Conservation (phyloP, 2,113 vertebrate genomes). For the Strix uralensis region DNA sequence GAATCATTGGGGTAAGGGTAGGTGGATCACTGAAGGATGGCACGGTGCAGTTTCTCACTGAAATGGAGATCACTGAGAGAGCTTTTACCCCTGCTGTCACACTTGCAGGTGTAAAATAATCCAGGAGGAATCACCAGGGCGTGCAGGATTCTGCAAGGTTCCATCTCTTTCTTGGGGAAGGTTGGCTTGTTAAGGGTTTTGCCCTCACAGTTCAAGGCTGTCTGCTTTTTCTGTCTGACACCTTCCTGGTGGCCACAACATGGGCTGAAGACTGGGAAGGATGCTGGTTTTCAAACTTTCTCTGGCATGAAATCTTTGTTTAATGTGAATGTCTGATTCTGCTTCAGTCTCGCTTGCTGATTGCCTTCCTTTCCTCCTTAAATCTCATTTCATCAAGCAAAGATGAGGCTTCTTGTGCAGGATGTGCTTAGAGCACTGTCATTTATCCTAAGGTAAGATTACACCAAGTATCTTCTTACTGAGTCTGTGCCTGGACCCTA, state of each 20-base stretch:
- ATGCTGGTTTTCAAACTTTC: background rate
- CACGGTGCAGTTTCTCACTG: background rate
- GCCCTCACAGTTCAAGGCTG: background rate
- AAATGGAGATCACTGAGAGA: background rate
- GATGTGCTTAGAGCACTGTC: background rate
- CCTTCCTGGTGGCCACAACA: background rate
- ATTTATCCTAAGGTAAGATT: background rate
- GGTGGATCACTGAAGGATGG: background rate
- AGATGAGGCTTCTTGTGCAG: background rate
- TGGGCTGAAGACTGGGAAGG: background rate
- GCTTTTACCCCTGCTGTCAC: background rate
- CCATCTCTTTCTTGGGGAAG: background rate
- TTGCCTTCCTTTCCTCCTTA: background rate
- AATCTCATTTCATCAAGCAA: background rate
- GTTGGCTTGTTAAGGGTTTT: background rate
- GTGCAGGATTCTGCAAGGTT: background rate
- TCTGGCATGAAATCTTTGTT: background rate
- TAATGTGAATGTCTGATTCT: background rate
- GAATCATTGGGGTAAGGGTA: background rate
- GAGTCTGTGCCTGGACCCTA: background rate
- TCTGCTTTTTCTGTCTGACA: background rate
- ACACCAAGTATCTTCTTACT: background rate
- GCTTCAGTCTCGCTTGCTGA: background rate
- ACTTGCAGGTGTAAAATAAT: background rate
- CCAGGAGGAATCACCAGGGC: background rate